Evolutionary conservation across 2,797 vertebrate genomes (phyloP).

Genomic region (Takifugu ocellatus): DNA sequence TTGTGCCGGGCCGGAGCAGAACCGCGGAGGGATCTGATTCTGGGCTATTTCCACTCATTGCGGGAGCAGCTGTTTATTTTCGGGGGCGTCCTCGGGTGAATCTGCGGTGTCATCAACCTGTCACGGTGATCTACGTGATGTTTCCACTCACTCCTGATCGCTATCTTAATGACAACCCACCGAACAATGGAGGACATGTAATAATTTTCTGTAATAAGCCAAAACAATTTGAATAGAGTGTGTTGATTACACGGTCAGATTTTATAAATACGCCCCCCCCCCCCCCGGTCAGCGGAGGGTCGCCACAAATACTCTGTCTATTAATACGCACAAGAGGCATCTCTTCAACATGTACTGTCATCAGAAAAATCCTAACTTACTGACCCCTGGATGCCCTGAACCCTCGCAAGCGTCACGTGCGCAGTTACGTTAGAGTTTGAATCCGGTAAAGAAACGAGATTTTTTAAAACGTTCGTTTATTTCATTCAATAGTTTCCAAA

Average conservation of each 20-base stretch:
- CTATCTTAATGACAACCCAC: conserved; percentile 56
- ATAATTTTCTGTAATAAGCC: conserved; percentile 46
- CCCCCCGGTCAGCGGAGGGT: conserved; percentile 36
- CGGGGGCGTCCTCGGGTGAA: conserved; percentile 45
- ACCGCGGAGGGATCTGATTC: conserved; percentile 65
- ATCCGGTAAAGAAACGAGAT: no score
- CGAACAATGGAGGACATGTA: conserved; percentile 59
- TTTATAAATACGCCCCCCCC: conserved; percentile 58
- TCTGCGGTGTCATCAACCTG: conserved; percentile 45
- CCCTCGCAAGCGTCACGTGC: conserved; percentile 33
- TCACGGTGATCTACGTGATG: conserved; percentile 68
- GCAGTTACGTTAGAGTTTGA: neutral
- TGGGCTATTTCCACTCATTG: conserved; percentile 26
- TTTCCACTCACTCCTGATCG: conserved; percentile 54
- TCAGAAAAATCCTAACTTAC: conserved; percentile 33
- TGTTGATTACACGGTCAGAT: conserved; percentile 41
- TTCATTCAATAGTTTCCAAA: no score
- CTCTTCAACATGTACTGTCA: conserved; percentile 29
- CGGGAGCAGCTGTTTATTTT: conserved; percentile 49
- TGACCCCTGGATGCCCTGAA: conserved; percentile 42
- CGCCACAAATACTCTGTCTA: conserved; percentile 41
- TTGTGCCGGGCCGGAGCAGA: conserved; percentile 47
- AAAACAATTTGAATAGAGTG: conserved; percentile 47
- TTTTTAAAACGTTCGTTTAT: no score
- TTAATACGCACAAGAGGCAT: conserved; percentile 56